Base-by-base conservation (phyloP, 1,140 invertebrate species). In the Scaptomyza pallida region DNA sequence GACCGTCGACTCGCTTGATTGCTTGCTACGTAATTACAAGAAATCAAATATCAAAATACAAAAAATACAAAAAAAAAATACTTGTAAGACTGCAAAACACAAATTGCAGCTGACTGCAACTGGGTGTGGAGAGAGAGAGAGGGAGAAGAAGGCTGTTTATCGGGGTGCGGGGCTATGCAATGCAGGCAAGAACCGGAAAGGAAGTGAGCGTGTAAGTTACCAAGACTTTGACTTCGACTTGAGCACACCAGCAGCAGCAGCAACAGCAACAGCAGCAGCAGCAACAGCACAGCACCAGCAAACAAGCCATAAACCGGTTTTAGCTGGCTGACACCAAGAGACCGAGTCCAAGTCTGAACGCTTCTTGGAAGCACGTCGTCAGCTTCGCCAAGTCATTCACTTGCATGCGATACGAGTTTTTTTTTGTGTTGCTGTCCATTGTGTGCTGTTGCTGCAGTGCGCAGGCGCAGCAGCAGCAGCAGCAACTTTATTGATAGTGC, bases 171-270 rank as follows among this genome's bases (percentile, higher is more conserved):
- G 5, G 56, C 44, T 23, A n/a, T 57, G 41, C 54, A 23, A 56
- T 64, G 70, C 81, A 88, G 65, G 65, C 78, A 88, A 86, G 82
- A 86, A 86, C 82, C 82, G 82, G 82, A 86, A 86, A 86, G 82
- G 82, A 86, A 88, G 82, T 86, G 74, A 86, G 73, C 82, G 81
- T 88, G 74, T 86, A 86, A 71, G 82, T 86, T 81, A 81, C 77
- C 81, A 86, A 81, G 78, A 79, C 76, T 79, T 79, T 82, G 79
- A 81, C 78, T 76, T 75, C 75, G 55, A 59, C 62, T 47, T 41
- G 26, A 41, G 47, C 59, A n/a, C 33, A 37, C 23, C 44, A 37
- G 44, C 50, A 45, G 48, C 23, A n/a, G n/a, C n/a, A 21, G 4
- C 21, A 21, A 12, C 33, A 35, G 16, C 51, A 37, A 37, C 48